Percentiles rank a stretch among this genome's conserved stretches.
These are phyloP conservation scores for Sapajus apella DNA, from an alignment of 2,113 vertebrate genomes.

Conservation along the genomic window DNA sequence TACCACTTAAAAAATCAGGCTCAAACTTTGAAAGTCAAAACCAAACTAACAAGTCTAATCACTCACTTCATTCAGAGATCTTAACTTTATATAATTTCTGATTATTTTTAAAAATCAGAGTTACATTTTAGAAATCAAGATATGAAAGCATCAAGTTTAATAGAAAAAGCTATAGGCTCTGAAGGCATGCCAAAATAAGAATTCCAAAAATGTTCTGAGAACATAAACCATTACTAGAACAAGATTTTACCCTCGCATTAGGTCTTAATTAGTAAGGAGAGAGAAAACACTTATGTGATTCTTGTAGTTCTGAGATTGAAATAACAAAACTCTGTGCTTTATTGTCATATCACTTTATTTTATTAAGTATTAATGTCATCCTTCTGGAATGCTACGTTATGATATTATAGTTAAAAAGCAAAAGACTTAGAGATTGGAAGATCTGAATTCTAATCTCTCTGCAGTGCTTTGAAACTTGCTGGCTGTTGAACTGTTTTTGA, in stretches of 20 bases:
- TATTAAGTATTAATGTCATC: slow-evolving; percentile 6
- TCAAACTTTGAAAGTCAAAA: slow-evolving; percentile 40
- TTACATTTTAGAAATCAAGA: slow-evolving; percentile 34
- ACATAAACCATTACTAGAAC: not conserved
- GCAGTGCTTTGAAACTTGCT: not conserved
- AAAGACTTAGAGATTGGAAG: not conserved
- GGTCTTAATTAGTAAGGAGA: not conserved
- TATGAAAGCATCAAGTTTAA: slow-evolving; percentile 11
- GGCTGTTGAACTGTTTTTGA: not conserved
- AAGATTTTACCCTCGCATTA: slow-evolving; percentile 1
- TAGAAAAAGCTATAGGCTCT: not conserved
- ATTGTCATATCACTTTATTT: not conserved
- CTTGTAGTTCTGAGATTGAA: not conserved
- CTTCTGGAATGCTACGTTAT: not conserved
- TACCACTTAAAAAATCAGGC: not conserved
- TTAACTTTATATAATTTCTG: not conserved
- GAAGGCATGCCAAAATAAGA: not conserved
- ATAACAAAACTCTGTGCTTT: not conserved
- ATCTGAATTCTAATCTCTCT: not conserved
- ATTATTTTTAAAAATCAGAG: not conserved
- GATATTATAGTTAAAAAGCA: not conserved
- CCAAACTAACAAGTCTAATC: not conserved
- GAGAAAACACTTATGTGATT: not conserved
- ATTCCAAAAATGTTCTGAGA: not conserved
- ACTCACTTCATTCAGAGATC: not conserved